Evolutionary conservation across 1,140 invertebrate species (phyloP).

Genomic region (Euborellia annulipes): DNA sequence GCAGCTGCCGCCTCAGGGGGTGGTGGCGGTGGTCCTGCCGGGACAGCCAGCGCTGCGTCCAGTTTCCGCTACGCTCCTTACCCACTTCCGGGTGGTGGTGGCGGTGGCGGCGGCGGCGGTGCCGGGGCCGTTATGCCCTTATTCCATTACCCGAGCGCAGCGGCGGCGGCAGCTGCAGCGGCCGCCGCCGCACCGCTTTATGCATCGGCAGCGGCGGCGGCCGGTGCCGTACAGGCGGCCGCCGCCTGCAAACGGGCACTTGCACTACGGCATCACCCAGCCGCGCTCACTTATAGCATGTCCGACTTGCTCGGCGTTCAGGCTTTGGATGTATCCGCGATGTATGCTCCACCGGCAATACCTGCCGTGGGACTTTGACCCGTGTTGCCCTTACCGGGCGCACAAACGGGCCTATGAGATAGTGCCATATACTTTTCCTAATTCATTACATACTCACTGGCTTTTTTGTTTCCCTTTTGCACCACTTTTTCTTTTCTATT

Average conservation of each 20-base stretch:
- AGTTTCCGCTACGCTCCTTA: constrained; percentile 35
- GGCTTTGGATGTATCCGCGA: constrained; percentile 41
- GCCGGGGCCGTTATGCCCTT: too few species aligned
- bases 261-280: constrained; percentile 21
- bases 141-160: too few species aligned
- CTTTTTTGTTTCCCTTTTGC: too few species aligned
- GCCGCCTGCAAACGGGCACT: constrained; percentile 23
- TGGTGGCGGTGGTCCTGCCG: constrained; percentile 24
- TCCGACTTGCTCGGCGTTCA: constrained; percentile 48
- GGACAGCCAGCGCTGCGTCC: constrained; percentile 21
- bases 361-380: constrained; percentile 51
- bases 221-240: constrained; percentile 21
- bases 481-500: too few species aligned
- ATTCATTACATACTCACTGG: neutral
- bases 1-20: constrained; percentile 22
- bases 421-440: neutral
- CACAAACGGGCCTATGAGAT: too few species aligned
- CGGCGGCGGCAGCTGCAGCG: constrained; percentile 30
- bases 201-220: constrained; percentile 22
- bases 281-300: constrained; percentile 45
- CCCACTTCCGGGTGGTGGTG: constrained; percentile 40
- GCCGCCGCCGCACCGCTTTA: constrained; percentile 32
- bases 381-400: constrained; percentile 35
- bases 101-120: too few species aligned
- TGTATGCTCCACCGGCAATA: constrained; percentile 40